Conservation (phyloP, 2,888 invertebrate species). For the Tholera decimalis region DNA sequence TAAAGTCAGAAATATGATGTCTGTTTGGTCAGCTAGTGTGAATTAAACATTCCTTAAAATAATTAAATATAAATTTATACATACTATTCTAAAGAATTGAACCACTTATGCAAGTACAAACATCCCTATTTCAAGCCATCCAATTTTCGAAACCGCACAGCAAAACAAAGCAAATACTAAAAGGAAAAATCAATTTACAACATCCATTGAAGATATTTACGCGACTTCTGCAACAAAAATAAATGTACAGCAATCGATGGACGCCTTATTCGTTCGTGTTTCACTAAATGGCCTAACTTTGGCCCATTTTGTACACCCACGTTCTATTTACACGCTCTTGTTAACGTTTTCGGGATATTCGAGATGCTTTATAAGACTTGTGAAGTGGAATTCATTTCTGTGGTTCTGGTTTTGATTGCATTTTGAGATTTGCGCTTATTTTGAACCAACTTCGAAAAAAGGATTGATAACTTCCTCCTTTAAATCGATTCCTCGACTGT, state of each 20-base stretch:
- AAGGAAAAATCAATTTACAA: slow-evolving; percentile 58
- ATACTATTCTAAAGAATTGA: neutral
- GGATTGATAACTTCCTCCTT: too few relatives aligned
- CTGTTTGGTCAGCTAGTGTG: too few relatives aligned
- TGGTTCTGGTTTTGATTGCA: slow-evolving; percentile 28
- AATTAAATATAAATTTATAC: neutral
- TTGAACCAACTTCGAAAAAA: too few relatives aligned
- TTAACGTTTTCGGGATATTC: slow-evolving; percentile 59
- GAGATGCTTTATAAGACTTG: slow-evolving; percentile 47
- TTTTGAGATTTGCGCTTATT: slow-evolving; percentile 15
- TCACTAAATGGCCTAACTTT: slow-evolving; percentile 62
- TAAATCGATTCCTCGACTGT: too few relatives aligned
- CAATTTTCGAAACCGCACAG: slow-evolving; percentile 10
- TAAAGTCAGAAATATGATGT: too few relatives aligned
- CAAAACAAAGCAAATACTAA: slow-evolving; percentile 40
- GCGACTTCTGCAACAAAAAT: slow-evolving; percentile 62
- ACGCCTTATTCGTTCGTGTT: slow-evolving; percentile 56
- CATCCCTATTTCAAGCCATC: neutral
- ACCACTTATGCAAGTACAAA: neutral
- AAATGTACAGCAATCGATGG: slow-evolving; percentile 59
- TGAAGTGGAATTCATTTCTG: slow-evolving; percentile 34
- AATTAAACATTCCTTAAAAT: too few relatives aligned
- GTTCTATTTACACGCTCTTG: slow-evolving; percentile 63
- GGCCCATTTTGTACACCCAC: slow-evolving; percentile 59
- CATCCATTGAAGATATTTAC: slow-evolving; percentile 65